Conservation (phyloP, 2,113 vertebrate genomes). For the Xiphophorus couchianus region DNA sequence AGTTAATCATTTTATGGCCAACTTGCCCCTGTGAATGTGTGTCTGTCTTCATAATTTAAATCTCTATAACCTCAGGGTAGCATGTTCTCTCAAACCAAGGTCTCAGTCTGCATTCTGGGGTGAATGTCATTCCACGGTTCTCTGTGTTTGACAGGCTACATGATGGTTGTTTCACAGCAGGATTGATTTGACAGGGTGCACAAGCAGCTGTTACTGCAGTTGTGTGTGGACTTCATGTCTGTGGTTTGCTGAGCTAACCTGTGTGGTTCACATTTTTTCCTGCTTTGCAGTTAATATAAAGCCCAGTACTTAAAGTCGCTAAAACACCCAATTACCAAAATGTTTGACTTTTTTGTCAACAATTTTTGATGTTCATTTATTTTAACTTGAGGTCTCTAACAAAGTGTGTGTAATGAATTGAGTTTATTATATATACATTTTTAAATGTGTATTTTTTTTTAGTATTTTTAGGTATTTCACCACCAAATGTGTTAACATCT, state of each 20-base stretch:
- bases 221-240: conserved; percentile 25
- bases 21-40: not conserved
- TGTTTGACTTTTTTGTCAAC: conserved; percentile 4
- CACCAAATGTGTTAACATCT: not conserved
- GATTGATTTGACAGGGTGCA: conserved; percentile 59
- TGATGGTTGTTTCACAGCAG: conserved; percentile 26
- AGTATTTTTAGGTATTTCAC: too few relatives aligned
- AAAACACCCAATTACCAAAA: conserved; percentile 5
- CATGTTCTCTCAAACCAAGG: conserved; percentile 20
- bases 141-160: conserved; percentile 44
- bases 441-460: too few relatives aligned
- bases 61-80: conserved; percentile 5
- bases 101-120: conserved; percentile 34
- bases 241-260: not conserved
- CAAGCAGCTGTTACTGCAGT: conserved; percentile 35
- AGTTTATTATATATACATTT: not conserved
- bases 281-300: not conserved
- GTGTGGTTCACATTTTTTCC: not conserved
- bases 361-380: too few relatives aligned
- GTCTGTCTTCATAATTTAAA: conserved; percentile 31
- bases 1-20: not conserved
- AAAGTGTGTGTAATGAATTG: not conserved
- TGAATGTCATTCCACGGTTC: conserved; percentile 40
- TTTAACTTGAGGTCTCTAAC: not conserved
- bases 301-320: not conserved